Base-by-base conservation (phyloP, 2,888 invertebrate genomes). In the Fabriciana adippe region DNA sequence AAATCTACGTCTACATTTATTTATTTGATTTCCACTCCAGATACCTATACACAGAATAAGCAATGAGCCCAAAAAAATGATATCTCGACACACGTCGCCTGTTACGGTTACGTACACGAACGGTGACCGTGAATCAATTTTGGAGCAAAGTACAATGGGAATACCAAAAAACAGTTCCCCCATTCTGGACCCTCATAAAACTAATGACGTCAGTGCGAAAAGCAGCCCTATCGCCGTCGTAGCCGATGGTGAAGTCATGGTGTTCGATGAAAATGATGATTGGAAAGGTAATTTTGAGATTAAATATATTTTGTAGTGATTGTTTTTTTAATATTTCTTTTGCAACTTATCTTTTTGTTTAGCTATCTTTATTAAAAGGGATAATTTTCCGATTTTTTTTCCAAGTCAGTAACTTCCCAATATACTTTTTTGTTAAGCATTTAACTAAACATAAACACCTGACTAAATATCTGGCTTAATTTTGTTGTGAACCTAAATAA, bases 261-360 rank as follows among this genome's bases (percentile, higher is more conserved):
- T 96, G 63, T 97, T 97, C 80, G 97, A 97, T 82, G 97, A 97
- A 84, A 96, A 95, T 73, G 97, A 97, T 78, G 95, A 95, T 79
- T 96, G 96, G 96, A 95, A 96, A 89, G 95, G 95, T 92, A 86
- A 82, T 61, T 62, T 64, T 61, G 14, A 21, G n/a, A n/a, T n/a
- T 14, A 14, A 5, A 5, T 6, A 48, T 48, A 48, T 48, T 15
- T n/a, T 48, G 14, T 15, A 50, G 8, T 3, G 35, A n/a, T 48
- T 3, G 11, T 15, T 21, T 8, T 6, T 18, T 41, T 16, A 13
- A 14, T 16, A 15, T 45, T 57, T 45, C 18, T 15, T 18, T 15
- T 6, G 18, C 6, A 2, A 3, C 16, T 51, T 18, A 18, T 60
- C 14, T 26, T 31, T 50, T 16, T n/a, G 15, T n/a, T 50, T n/a